A percentile compares a stretch with the other conserved stretches of the same genome.
Evolutionary conservation across 35 echinoderm and acorn worm genomes (phyloP).

Genomic region (Antedon bifida): DNA sequence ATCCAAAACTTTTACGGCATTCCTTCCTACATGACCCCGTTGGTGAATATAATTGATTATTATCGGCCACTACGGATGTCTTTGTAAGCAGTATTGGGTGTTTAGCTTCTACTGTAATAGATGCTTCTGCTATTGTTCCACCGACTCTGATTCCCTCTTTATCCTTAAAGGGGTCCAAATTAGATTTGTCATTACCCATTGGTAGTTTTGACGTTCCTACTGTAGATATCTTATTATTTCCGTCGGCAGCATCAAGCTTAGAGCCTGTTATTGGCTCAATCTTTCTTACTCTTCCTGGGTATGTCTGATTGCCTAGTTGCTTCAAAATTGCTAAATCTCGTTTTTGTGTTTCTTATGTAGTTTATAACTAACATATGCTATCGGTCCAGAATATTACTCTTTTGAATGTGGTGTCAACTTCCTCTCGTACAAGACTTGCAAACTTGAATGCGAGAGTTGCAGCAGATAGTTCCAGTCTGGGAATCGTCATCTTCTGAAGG

Average conservation of each 20-base stretch:
- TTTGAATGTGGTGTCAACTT: conserved; percentile 10
- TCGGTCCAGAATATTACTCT: conserved; percentile 47
- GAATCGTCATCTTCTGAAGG: conserved; percentile 41
- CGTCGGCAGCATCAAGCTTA: not conserved
- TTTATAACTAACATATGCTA: conserved; percentile 39
- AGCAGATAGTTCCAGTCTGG: conserved; percentile 41
- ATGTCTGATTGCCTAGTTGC: conserved; percentile 24
- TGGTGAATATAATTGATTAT: conserved; percentile 13
- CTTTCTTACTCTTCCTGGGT: not conserved
- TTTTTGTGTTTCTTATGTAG: conserved; percentile 30
- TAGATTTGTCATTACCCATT: not conserved
- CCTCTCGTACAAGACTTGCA: conserved; percentile 6
- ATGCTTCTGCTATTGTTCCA: conserved; percentile 12
- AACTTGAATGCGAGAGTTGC: conserved; percentile 30
- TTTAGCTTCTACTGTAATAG: conserved; percentile 15
- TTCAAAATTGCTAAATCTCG: conserved; percentile 25
- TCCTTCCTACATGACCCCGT: conserved; percentile 22
- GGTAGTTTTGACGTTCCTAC: not conserved
- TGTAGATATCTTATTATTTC: not conserved
- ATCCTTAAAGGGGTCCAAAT: not conserved
- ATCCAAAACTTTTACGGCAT: conserved; percentile 1
- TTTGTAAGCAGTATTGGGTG: conserved; percentile 19
- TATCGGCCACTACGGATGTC: not conserved
- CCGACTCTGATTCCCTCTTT: conserved; percentile 13
- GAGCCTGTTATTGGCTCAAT: not conserved